phyloP scores from a whole-genome alignment of 2,113 vertebrate genomes.

The Gorsachius goisagi region DNA sequence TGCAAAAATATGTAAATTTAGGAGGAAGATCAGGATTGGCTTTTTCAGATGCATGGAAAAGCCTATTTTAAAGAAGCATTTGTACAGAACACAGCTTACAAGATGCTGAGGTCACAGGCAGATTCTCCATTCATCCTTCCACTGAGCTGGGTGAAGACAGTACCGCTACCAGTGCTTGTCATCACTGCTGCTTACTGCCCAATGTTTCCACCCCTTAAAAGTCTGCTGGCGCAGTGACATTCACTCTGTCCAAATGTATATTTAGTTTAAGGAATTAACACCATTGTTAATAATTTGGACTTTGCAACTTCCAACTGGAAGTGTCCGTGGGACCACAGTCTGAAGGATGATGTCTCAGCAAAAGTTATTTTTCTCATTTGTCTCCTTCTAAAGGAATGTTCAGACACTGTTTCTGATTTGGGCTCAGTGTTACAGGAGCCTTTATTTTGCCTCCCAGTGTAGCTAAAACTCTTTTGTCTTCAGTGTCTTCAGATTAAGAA shows the following conservation, averaged over 20 bases:
- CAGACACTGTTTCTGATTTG: background rate
- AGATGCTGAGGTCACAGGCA: background rate
- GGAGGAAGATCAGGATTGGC: rapidly evolving
- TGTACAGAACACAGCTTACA: background rate
- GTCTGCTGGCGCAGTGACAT: background rate
- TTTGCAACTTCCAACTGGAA: background rate
- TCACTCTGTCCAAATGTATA: background rate
- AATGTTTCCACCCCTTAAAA: background rate
- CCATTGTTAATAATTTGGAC: background rate
- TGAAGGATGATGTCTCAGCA: background rate
- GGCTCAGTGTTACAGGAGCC: background rate
- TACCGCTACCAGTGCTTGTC: background rate
- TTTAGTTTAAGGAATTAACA: background rate
- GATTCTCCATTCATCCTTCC: background rate
- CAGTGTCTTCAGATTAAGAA: background rate
- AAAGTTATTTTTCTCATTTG: background rate
- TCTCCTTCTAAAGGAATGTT: background rate
- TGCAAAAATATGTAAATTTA: background rate
- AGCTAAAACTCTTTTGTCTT: background rate
- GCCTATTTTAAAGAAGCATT: background rate
- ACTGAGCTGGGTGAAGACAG: background rate
- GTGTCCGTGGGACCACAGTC: background rate
- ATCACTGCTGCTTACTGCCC: background rate
- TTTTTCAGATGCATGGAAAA: background rate
- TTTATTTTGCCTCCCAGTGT: background rate